Base-by-base conservation (phyloP, 1,140 invertebrate genomes). In the Chelonus insularis region DNA sequence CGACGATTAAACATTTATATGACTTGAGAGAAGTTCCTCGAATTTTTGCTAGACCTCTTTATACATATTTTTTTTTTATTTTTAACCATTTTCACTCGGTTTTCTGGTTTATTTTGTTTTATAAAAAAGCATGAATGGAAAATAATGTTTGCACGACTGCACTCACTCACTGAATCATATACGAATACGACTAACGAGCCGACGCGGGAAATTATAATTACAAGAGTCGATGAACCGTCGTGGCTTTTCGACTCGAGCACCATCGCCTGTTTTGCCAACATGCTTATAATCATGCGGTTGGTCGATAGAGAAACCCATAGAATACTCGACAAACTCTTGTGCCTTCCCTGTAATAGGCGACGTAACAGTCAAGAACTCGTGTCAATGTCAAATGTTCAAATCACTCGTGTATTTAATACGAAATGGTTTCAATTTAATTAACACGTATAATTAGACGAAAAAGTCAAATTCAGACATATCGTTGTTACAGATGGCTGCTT, bases 191-290 rank as follows among this genome's bases (percentile, higher is more conserved):
- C 48, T 51, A 51, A 51, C 48, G 48, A 51, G 48, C 48, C 48
- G 25, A 51, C 12, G 23, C 12, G 29, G 23, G 16, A 21, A 51
- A 51, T 51, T 34, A 51, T 51, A 51, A 51, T 51, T 51, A 51
- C 48, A 23, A 23, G 48, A 51, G 29, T 51, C 48, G 48, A 51
- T 51, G 48, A 51, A 51, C 48, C 48, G 48, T 51, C 48, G 18
- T 51, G 25, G 29, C 48, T 51, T 51, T 51, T 51, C 48, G 48
- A n/a, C 12, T 51, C 48, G 29, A 51, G 34, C 48, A 16, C 32
- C 48, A n/a, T 51, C 41, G 41, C 18, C 41, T 14, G 4, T 16
- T 16, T 16, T 43, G 1, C 1, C 41, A 43, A 9, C 18, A 7
- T 43, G 3, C 3, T 29, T 29, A 29, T 29, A 29, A 29, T 3